Conservation (phyloP, 2,888 invertebrate species). For the Lissocephala sabroskyi region DNA sequence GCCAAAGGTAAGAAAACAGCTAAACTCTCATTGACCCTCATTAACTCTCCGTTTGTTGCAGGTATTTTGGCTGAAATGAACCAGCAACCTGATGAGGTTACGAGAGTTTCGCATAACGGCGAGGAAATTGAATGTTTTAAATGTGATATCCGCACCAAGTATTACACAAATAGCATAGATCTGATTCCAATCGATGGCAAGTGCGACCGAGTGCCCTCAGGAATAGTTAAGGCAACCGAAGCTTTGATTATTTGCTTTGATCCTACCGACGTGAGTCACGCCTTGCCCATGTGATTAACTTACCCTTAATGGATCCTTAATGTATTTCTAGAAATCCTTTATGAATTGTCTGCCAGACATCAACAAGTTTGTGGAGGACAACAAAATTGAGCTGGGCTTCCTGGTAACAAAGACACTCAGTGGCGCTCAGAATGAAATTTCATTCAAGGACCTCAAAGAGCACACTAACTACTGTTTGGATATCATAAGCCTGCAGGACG, state of each 20-base stretch:
- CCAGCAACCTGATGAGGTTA: constrained; percentile 16
- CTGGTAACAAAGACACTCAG: constrained; percentile 28
- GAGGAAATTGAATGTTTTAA: constrained; percentile 24
- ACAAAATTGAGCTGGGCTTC: constrained; percentile 42
- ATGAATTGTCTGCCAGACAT: constrained; percentile 26
- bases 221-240: constrained; percentile 28
- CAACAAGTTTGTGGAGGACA: constrained; percentile 25
- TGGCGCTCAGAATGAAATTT: constrained; percentile 25
- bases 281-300: neutral
- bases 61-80: constrained; percentile 29
- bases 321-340: constrained; percentile 31
- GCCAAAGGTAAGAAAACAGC: constrained; percentile 24
- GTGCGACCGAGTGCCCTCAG: constrained; percentile 33
- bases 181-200: constrained; percentile 41
- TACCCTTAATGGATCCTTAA: neutral
- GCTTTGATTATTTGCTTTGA: constrained; percentile 45
- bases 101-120: constrained; percentile 10
- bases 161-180: constrained; percentile 33
- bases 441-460: constrained; percentile 33
- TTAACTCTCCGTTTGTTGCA: constrained; percentile 4
- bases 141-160: constrained; percentile 41
- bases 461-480: constrained; percentile 33
- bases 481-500: constrained; percentile 29
- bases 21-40: neutral
- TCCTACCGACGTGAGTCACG: constrained; percentile 30